phyloP scores from a whole-genome alignment of 2,113 vertebrate genomes.

The Ptilonorhynchus violaceus region DNA sequence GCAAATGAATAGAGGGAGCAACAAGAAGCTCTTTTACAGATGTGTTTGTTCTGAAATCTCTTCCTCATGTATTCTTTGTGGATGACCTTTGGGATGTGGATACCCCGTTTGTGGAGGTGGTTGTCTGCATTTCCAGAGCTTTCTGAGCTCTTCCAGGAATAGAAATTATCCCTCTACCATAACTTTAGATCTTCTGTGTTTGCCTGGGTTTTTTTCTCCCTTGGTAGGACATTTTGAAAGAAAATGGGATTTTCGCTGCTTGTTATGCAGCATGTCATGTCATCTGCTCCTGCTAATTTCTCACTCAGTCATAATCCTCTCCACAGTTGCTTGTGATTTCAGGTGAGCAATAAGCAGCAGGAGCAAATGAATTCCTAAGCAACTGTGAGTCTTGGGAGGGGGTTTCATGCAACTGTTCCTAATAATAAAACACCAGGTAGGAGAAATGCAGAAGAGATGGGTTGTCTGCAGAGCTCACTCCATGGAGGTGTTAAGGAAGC shows the following conservation, averaged over 20 bases:
- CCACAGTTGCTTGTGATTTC: constrained; percentile 53
- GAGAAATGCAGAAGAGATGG: background rate
- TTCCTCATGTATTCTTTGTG: background rate
- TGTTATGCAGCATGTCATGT: constrained; percentile 25
- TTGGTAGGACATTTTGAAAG: constrained; percentile 35
- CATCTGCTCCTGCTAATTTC: constrained; percentile 57
- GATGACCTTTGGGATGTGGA: background rate
- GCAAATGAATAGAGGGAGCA: constrained; percentile 1
- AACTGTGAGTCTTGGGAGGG: constrained; percentile 8
- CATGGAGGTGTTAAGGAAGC: background rate
- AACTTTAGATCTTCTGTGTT: constrained; percentile 1
- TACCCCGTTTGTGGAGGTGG: background rate
- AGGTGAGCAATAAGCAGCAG: constrained; percentile 56
- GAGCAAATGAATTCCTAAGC: constrained; percentile 60
- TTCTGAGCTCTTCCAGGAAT: background rate
- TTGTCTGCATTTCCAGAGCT: constrained; percentile 22
- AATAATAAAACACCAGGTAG: constrained; percentile 41
- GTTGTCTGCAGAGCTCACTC: background rate
- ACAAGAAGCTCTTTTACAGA: background rate
- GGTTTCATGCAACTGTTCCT: background rate
- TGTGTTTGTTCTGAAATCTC: constrained; percentile 10
- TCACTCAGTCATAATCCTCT: constrained; percentile 62
- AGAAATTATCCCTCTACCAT: background rate
- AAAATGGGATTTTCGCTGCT: background rate
- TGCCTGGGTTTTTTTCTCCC: background rate